Evolutionary conservation across 2,888 invertebrate genomes (phyloP).

Genomic region (Pterostichus niger): DNA sequence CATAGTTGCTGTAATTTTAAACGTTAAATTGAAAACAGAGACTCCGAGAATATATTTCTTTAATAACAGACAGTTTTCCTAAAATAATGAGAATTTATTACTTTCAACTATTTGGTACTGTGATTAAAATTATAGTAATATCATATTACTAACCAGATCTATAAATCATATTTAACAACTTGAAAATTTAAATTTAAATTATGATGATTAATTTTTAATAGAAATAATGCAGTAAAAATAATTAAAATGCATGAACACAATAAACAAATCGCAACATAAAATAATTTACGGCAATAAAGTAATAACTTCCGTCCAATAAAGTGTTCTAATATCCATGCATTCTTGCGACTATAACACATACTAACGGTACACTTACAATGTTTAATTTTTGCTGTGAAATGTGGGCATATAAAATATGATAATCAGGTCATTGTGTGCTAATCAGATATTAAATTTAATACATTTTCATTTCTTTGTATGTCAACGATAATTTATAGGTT

Average conservation of each 20-base stretch:
- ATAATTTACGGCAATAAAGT: slow-evolving; percentile 19
- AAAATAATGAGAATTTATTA: slow-evolving; percentile 12
- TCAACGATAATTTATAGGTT: not conserved
- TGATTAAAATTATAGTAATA: slow-evolving; percentile 1
- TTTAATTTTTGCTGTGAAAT: slow-evolving; percentile 20
- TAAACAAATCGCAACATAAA: slow-evolving; percentile 21
- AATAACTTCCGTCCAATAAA: slow-evolving; percentile 25
- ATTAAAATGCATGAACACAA: not conserved
- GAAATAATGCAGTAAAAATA: no score
- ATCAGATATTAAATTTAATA: slow-evolving; percentile 30
- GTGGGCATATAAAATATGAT: slow-evolving; percentile 33
- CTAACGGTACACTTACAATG: slow-evolving; percentile 52
- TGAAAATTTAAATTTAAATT: not conserved
- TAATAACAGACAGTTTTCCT: not conserved
- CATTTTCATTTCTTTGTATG: not conserved
- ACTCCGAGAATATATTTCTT: not conserved
- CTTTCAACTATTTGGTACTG: not conserved
- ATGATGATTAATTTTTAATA: no score
- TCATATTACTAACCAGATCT: not conserved
- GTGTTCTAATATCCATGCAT: slow-evolving; percentile 26
- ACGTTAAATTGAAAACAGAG: not conserved
- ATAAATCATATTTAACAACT: slow-evolving; percentile 1
- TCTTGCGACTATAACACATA: slow-evolving; percentile 20
- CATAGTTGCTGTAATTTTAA: not conserved
- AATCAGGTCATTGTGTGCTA: slow-evolving; percentile 41